Conservation (phyloP, 1,140 invertebrate species). For the Anagrus nilaparvatae region DNA sequence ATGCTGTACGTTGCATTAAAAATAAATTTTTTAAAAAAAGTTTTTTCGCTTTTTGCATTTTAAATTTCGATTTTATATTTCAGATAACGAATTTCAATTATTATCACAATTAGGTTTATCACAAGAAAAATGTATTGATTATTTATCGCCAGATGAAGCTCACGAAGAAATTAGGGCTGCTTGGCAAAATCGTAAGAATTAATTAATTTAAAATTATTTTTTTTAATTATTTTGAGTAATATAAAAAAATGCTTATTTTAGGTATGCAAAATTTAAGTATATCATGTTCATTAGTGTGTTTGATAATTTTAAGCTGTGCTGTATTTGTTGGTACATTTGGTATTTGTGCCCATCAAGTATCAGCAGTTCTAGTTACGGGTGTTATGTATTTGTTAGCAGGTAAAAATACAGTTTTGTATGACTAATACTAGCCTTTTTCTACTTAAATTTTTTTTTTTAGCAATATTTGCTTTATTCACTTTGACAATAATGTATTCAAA, state of each 20-base stretch:
- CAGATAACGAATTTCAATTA: slow-evolving; percentile 59
- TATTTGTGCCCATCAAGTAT: slow-evolving; percentile 76
- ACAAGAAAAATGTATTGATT: slow-evolving; percentile 63
- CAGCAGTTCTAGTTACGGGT: slow-evolving; percentile 79
- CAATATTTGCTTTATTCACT: slow-evolving; percentile 78
- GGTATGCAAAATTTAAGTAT: slow-evolving; percentile 91
- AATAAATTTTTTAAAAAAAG: too few species aligned
- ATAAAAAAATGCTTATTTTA: slow-evolving; percentile 29
- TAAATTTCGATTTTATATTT: slow-evolving; percentile 22
- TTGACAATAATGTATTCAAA: slow-evolving; percentile 85
- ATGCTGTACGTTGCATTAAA: too few species aligned
- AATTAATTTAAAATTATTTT: slow-evolving; percentile 4
- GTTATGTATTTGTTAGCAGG: slow-evolving; percentile 86
- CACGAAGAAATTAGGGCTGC: slow-evolving; percentile 60
- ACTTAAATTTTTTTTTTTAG: slow-evolving; percentile 36
- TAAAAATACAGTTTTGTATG: slow-evolving; percentile 32
- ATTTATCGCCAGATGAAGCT: slow-evolving; percentile 52
- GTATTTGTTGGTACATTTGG: slow-evolving; percentile 76
- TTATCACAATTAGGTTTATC: slow-evolving; percentile 58
- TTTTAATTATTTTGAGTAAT: background rate
- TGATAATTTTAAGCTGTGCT: slow-evolving; percentile 74
- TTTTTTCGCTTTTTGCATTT: background rate
- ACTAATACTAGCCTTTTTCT: background rate
- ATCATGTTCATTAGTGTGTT: slow-evolving; percentile 79
- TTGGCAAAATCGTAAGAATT: slow-evolving; percentile 75